These are phyloP conservation scores for Cichladusa arquata DNA, from an alignment of 2,113 vertebrate species.

Conservation along the genomic window DNA sequence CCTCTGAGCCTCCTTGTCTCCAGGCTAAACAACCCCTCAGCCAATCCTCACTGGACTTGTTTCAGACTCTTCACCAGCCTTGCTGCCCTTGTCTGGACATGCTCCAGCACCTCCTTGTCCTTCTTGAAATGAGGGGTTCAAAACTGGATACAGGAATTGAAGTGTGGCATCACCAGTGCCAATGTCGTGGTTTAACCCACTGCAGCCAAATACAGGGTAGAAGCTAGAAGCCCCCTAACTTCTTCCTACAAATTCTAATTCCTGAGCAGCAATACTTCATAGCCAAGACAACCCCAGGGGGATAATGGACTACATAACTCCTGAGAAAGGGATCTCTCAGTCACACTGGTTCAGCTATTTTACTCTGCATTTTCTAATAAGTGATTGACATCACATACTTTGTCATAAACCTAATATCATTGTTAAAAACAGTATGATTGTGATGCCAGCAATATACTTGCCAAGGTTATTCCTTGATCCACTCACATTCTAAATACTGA, in stretches of 20 bases:
- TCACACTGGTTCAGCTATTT: background rate
- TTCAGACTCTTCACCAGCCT: background rate
- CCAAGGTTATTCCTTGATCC: background rate
- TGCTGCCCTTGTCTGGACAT: background rate
- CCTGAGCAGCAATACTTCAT: background rate
- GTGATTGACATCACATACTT: background rate
- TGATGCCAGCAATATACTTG: background rate
- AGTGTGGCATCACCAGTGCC: background rate
- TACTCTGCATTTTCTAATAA: background rate
- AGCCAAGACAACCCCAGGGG: background rate
- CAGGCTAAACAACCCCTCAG: background rate
- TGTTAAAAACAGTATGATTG: background rate
- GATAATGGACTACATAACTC: background rate
- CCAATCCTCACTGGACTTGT: accelerated
- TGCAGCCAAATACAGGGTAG: accelerated
- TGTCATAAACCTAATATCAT: background rate
- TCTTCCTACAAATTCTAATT: background rate
- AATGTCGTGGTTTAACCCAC: background rate
- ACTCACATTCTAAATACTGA: background rate
- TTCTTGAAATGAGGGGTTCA: background rate
- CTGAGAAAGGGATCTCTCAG: background rate
- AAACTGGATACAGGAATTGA: background rate
- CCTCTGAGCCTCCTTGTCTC: background rate
- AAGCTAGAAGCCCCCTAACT: background rate
- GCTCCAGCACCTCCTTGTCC: background rate